Evolutionary conservation across 2,888 invertebrate genomes (phyloP), one percentile per base, ranked within the genome.

Genomic region (Yponomeuta cagnagella): DNA sequence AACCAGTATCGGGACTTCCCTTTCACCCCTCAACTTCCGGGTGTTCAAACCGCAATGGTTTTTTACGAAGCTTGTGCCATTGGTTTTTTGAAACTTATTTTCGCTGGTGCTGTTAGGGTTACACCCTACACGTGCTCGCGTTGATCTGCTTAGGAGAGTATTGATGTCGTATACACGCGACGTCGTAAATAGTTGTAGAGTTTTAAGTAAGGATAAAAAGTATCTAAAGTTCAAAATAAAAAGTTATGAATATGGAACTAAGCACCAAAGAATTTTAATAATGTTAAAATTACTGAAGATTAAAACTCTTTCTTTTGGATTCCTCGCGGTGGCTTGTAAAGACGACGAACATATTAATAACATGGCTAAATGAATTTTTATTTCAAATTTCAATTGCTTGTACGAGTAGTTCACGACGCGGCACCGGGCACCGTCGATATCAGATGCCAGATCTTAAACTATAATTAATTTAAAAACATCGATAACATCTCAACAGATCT

Each of bases 1-100:
- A 87, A 87, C 88, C 86, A 82, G 88, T 85, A 82, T 83, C 84
- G 83, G 66, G 48, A 72, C 85, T 89, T 90, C 90, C 90, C 81
- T 86, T 58, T 76, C 84, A 81, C 87, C 89, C 87, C 80, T 78
- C 77, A 78, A 78, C 77, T 85, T 82, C 82, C 79, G 79, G 75
- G 63, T 23, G 58, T 68, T 30, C 6, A 58, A 58, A 79, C 74
- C 74, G 74, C 76, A 74, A 71, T 72, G 71, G 75, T 74, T 70
- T 70, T 70, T 68, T 65, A 23, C 65, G 65, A 65, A 65, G 65
- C 52, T 58, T 58, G 52, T 58, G 52, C 52, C 52, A 58, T 1
- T 15, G 52, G 52, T 58, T 58, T 58, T 58, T 58, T 58, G 52
- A 12, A 15, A 15, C 52, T 58, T 58, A 15, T 58, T 58, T 58